Conservation (phyloP, 1,140 invertebrate genomes). For the Sesamia nonagrioides region DNA sequence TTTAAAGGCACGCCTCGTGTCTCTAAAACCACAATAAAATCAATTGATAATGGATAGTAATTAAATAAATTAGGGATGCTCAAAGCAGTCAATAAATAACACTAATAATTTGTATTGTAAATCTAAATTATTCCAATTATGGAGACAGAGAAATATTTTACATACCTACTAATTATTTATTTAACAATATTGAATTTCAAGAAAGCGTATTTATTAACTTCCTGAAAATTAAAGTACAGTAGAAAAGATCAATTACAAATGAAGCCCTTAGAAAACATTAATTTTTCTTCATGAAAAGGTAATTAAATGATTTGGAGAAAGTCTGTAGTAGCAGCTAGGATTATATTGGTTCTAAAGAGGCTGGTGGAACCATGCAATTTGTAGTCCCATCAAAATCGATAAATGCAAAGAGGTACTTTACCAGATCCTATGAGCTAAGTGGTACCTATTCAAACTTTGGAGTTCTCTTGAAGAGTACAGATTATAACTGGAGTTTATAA, state of each 20-base stretch:
- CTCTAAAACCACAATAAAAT: no score
- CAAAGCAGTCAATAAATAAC: background rate
- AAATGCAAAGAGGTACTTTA: background rate
- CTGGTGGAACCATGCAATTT: background rate
- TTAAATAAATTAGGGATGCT: background rate
- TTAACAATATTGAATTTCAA: background rate
- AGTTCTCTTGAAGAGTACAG: background rate
- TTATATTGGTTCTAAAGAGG: background rate
- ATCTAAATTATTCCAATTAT: background rate
- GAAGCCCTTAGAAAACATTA: constrained; percentile 12
- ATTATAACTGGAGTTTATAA: background rate
- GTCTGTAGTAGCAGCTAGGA: background rate
- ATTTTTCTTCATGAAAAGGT: background rate
- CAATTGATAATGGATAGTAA: no score
- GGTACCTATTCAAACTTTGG: background rate
- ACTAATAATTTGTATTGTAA: background rate
- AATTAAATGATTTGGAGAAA: background rate
- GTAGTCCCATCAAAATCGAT: background rate
- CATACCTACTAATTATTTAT: constrained; percentile 2
- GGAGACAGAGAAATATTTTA: background rate
- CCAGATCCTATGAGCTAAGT: background rate
- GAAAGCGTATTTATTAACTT: constrained; percentile 17
- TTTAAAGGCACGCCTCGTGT: background rate
- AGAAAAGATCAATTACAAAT: constrained; percentile 12
- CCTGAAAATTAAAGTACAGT: background rate